Conservation (phyloP, 2,113 vertebrate genomes). For the Lophura nycthemera region DNA sequence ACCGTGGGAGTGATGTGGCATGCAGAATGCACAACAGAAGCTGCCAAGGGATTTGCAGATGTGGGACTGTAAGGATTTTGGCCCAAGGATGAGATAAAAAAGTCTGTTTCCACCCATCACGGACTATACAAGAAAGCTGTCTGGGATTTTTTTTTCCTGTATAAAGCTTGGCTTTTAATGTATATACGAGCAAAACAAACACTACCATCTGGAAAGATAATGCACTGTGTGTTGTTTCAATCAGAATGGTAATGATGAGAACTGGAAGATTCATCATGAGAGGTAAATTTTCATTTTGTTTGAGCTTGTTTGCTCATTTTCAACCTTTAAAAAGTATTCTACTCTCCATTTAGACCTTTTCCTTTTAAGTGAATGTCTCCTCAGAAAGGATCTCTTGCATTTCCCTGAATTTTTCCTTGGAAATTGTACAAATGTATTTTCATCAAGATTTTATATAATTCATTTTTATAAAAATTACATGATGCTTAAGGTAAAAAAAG, state of each 20-base stretch:
- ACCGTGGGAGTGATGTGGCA: neutral
- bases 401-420: neutral
- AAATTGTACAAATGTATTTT: neutral
- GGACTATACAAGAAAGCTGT: neutral
- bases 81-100: neutral
- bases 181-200: neutral
- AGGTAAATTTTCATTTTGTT: neutral
- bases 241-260: neutral
- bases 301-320: neutral
- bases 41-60: neutral
- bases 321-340: neutral
- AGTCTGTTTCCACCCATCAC: neutral
- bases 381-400: neutral
- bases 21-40: neutral
- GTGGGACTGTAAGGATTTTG: neutral
- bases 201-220: neutral
- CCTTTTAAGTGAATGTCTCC: neutral
- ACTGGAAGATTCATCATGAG: neutral
- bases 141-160: neutral
- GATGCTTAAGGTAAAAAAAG: neutral
- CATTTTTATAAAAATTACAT: neutral
- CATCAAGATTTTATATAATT: neutral
- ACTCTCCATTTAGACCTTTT: neutral
- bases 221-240: neutral
- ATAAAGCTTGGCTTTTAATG: neutral